These are phyloP conservation scores for Diaphora mendica DNA, from an alignment of 2,888 invertebrate genomes.

Conservation along the genomic window DNA sequence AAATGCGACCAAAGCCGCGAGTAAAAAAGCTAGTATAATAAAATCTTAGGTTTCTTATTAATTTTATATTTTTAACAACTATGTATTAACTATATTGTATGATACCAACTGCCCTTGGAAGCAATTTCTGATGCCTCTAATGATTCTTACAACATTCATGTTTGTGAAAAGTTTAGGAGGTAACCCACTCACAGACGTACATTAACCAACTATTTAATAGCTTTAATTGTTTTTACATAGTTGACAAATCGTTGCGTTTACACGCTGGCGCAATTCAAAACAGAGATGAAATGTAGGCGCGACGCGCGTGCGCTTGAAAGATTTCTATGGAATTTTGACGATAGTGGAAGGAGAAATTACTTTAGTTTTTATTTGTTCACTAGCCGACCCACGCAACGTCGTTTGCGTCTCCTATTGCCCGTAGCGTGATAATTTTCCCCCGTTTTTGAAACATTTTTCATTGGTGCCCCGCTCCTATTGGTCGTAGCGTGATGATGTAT, in stretches of 20 bases:
- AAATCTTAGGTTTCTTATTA: too few relatives aligned
- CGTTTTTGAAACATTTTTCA: too few relatives aligned
- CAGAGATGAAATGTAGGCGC: conserved; percentile 20
- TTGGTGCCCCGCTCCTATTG: too few relatives aligned
- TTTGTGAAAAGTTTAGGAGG: conserved; percentile 10
- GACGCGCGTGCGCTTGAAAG: not conserved
- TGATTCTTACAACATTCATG: conserved; percentile 14
- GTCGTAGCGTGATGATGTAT: too few relatives aligned
- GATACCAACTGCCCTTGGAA: conserved; percentile 2
- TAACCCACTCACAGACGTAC: conserved; percentile 18
- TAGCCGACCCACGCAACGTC: too few relatives aligned
- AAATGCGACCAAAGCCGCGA: too few relatives aligned
- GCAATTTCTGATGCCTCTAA: not conserved
- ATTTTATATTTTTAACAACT: too few relatives aligned
- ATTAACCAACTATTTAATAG: conserved; percentile 21
- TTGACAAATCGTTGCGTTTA: conserved; percentile 41
- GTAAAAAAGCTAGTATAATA: too few relatives aligned
- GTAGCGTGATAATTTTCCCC: too few relatives aligned
- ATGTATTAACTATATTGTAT: not conserved
- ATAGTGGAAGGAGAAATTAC: not conserved
- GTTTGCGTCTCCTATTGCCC: too few relatives aligned
- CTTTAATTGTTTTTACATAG: conserved; percentile 34
- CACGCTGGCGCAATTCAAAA: conserved; percentile 25
- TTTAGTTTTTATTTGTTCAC: not conserved
- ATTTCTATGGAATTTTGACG: conserved; percentile 31